These are phyloP conservation scores for Lordiphosa collinella DNA, from an alignment of 1,140 invertebrate genomes.

Conservation along the genomic window DNA sequence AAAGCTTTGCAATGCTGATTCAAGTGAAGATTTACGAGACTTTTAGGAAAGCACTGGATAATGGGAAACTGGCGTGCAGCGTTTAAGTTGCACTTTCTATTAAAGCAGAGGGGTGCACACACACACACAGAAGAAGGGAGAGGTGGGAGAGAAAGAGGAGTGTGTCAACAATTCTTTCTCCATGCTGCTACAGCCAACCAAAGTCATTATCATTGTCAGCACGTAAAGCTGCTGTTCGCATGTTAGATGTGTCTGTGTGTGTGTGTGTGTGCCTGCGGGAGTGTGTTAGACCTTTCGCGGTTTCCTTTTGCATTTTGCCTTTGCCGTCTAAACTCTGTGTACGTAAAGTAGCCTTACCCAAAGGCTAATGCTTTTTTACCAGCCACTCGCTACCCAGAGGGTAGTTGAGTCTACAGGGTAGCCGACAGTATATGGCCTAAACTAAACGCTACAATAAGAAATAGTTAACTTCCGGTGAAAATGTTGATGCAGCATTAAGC, in stretches of 20 bases:
- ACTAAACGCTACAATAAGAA: too few relatives aligned
- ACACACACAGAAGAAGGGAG: too few relatives aligned
- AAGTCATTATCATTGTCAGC: constrained; percentile 72
- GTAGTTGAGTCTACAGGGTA: constrained; percentile 10
- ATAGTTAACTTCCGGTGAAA: too few relatives aligned
- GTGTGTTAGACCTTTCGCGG: constrained; percentile 34
- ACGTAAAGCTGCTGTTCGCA: constrained; percentile 54
- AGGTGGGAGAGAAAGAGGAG: not conserved
- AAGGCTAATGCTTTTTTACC: constrained; percentile 24
- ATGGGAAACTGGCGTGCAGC: constrained; percentile 71
- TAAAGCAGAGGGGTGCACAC: not conserved
- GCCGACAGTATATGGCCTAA: constrained; percentile 14
- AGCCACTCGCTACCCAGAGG: constrained; percentile 1
- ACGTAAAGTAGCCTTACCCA: not conserved
- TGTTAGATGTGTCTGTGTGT: constrained; percentile 33
- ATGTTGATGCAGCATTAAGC: too few relatives aligned
- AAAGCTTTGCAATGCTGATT: constrained; percentile 53
- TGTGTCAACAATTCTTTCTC: constrained; percentile 30
- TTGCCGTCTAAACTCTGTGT: constrained; percentile 17
- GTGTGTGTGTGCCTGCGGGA: not conserved
- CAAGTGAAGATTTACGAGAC: constrained; percentile 70
- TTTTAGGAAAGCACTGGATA: constrained; percentile 54
- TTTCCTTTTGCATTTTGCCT: constrained; percentile 45
- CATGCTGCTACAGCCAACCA: constrained; percentile 3
- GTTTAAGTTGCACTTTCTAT: constrained; percentile 64